Percentiles rank a stretch among this genome's conserved stretches.
Conservation (phyloP, 2,888 invertebrate genomes). For the Phortica magna region DNA sequence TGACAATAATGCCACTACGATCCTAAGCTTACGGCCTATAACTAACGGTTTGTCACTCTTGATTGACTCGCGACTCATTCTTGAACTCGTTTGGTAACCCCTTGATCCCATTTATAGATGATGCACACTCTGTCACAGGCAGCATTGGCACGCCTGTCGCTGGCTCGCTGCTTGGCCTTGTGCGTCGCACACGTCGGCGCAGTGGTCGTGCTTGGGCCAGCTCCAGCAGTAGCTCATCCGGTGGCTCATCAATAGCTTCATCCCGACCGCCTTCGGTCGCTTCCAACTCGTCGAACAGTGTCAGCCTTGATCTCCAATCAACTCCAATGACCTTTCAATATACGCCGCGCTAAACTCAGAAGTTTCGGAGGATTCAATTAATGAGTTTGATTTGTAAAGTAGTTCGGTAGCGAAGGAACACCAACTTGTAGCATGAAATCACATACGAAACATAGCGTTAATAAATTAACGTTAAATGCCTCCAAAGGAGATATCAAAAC, state of each 20-base stretch:
- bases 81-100: background rate
- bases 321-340: background rate
- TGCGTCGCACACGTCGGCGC: constrained; percentile 59
- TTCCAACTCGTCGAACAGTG: constrained; percentile 52
- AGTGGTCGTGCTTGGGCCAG: constrained; percentile 62
- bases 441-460: too few relatives aligned
- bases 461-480: too few relatives aligned
- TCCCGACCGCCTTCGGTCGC: constrained; percentile 63
- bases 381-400: too few relatives aligned
- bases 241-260: constrained; percentile 60
- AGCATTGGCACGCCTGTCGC: constrained; percentile 61
- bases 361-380: too few relatives aligned
- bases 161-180: constrained; percentile 68
- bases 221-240: constrained; percentile 61
- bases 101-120: constrained; percentile 14
- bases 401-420: too few relatives aligned
- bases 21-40: constrained; percentile 40
- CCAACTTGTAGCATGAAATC: too few relatives aligned
- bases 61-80: too few relatives aligned
- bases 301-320: constrained; percentile 61
- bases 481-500: too few relatives aligned
- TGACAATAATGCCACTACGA: background rate
- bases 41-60: constrained; percentile 33
- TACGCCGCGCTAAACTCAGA: background rate
- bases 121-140: constrained; percentile 20